Evolutionary conservation across 2,113 vertebrate genomes (phyloP), one percentile per base, ranked within the genome.

Genomic region (Fregata magnificens): DNA sequence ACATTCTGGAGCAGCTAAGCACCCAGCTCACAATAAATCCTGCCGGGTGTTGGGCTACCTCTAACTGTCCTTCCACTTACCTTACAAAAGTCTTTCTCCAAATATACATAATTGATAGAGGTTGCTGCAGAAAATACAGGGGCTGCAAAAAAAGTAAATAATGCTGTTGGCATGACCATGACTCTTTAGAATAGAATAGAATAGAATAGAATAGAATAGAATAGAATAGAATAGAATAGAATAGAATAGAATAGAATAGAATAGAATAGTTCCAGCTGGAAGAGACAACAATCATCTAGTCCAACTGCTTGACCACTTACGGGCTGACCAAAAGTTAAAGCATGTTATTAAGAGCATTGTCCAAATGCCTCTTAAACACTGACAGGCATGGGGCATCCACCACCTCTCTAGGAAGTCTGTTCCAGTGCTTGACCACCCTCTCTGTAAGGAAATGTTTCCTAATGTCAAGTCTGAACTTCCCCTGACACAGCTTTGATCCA

Each of bases 341-440:
- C 6, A 9, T 15, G 22, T 62, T 82, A 69, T 85, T 70, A 82
- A 79, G 10, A 8, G 4, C 3, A 8, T 12, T 50, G 29, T 63
- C 31, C 36, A 79, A 85, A 74, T 38, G 11, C 2, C 10, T 29
- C 24, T 84, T 38, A 59, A 88, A 79, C 18, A 34, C 9, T 49
- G 17, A 38, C 13, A 63, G 7, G 8, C 0, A 0, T 78, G 32
- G 22, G 17, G 10, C 16, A 25, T 45, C 5, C 7, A 69, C 14
- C 9, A n/a, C 6, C 5, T 71, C 5, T 82, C 31, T 79, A 38
- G 50, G 9, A 85, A 79, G 58, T 8, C 6, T 85, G 5, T 53
- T 82, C 10, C 26, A 49, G 16, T 47, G 17, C 52, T 70, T 73
- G 59, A 70, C 9, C 5, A 36, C 9, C 4, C 4, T 76, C 22